Evolutionary conservation across 2,113 vertebrate species (phyloP).

Genomic region (Meriones unguiculatus): DNA sequence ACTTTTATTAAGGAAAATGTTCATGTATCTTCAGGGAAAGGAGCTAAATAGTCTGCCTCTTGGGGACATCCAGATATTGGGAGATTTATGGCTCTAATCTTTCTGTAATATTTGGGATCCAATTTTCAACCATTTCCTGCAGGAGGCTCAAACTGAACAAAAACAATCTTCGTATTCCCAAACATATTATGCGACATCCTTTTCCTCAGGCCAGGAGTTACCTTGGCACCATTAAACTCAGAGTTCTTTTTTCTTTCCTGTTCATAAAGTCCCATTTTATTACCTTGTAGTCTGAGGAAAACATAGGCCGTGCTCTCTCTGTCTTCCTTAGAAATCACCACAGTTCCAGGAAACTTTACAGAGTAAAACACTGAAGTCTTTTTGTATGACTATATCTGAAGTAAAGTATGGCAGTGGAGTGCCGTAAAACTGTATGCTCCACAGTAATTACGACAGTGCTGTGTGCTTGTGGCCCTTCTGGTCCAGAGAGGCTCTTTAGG

Average conservation of each 20-base stretch:
- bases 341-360: conserved; percentile 41
- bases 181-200: not conserved
- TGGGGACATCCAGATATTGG: not conserved
- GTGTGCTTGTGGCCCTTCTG: not conserved
- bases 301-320: not conserved
- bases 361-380: not conserved
- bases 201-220: conserved; percentile 13
- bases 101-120: not conserved
- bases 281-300: conserved; percentile 39
- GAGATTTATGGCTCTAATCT: not conserved
- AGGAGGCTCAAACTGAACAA: not conserved
- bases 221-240: conserved; percentile 26
- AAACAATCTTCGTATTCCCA: conserved; percentile 15
- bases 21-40: not conserved
- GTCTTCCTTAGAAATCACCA: conserved; percentile 42
- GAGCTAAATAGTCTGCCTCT: not conserved
- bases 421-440: not conserved
- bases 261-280: conserved; percentile 53
- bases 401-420: not conserved
- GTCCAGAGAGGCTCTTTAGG: conserved; percentile 3
- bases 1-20: not conserved
- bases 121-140: conserved; percentile 41
- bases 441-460: not conserved
- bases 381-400: not conserved
- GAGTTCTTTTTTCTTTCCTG: conserved; percentile 67